These are phyloP conservation scores for Orthosia gracilis DNA, from an alignment of 2,888 invertebrate genomes.

Conservation along the genomic window DNA sequence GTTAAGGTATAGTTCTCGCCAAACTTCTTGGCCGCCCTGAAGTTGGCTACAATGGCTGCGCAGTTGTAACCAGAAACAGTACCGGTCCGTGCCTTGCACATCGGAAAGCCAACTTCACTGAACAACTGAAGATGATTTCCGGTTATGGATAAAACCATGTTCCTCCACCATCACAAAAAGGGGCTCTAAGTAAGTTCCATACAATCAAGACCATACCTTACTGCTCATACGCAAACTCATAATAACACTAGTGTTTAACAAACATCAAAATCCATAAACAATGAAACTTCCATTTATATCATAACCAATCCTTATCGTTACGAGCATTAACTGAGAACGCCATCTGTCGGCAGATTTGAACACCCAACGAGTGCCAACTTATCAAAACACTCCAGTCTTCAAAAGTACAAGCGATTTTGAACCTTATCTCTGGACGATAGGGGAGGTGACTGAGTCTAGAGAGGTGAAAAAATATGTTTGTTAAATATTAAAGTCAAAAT, in stretches of 20 bases:
- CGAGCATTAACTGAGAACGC: slow-evolving; percentile 81
- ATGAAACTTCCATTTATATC: slow-evolving; percentile 73
- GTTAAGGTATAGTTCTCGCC: no score
- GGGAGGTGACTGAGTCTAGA: slow-evolving; percentile 1
- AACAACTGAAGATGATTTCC: not conserved
- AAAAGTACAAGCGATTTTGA: slow-evolving; percentile 57
- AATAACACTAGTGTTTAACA: slow-evolving; percentile 72
- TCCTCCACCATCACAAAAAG: not conserved
- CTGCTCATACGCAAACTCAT: slow-evolving; percentile 38
- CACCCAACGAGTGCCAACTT: slow-evolving; percentile 62
- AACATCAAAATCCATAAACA: slow-evolving; percentile 81
- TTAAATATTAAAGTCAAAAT: slow-evolving; percentile 79
- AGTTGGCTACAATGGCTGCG: no score
- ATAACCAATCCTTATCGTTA: slow-evolving; percentile 77
- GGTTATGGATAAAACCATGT: not conserved
- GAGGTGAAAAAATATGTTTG: slow-evolving; percentile 46
- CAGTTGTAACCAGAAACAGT: no score
- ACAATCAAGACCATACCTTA: slow-evolving; percentile 23
- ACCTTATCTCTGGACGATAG: slow-evolving; percentile 41
- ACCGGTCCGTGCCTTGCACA: no score
- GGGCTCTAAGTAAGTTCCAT: not conserved
- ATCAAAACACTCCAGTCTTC: not conserved
- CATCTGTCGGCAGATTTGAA: slow-evolving; percentile 83
- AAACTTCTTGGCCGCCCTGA: no score
- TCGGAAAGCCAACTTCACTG: no score